Percentiles rank a stretch among this genome's conserved stretches.
Conservation (phyloP, 1,140 invertebrate genomes). For the Globodera ellingtonae region DNA sequence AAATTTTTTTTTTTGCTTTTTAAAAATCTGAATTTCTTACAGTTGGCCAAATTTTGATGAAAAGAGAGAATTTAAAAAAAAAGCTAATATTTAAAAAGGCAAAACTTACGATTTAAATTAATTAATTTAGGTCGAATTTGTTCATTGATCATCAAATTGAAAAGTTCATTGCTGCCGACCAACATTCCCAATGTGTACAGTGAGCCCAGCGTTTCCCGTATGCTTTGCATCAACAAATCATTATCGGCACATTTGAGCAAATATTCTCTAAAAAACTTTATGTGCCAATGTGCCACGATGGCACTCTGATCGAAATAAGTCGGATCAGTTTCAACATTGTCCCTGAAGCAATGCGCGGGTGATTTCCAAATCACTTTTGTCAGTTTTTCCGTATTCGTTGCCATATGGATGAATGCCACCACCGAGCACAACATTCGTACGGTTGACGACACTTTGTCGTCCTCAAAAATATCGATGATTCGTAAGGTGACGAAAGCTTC, state of each 20-base stretch:
- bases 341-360: too few relatives aligned
- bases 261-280: neutral
- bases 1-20: too few relatives aligned
- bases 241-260: neutral
- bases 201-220: neutral
- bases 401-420: neutral
- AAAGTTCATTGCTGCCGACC: neutral
- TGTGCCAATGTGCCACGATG: neutral
- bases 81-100: neutral
- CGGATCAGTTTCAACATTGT: neutral
- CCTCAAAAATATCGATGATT: too few relatives aligned
- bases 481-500: too few relatives aligned
- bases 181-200: neutral
- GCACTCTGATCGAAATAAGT: neutral
- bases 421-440: neutral
- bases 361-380: too few relatives aligned
- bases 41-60: too few relatives aligned
- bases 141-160: neutral
- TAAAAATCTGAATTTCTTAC: too few relatives aligned
- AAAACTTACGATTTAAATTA: neutral
- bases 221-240: neutral
- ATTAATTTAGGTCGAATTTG: neutral
- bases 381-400: neutral
- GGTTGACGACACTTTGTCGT: neutral
- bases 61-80: too few relatives aligned